A percentile compares a stretch with the other conserved stretches of the same genome.
phyloP scores from a whole-genome alignment of 2,113 vertebrate species.

The Leiothrix lutea region DNA sequence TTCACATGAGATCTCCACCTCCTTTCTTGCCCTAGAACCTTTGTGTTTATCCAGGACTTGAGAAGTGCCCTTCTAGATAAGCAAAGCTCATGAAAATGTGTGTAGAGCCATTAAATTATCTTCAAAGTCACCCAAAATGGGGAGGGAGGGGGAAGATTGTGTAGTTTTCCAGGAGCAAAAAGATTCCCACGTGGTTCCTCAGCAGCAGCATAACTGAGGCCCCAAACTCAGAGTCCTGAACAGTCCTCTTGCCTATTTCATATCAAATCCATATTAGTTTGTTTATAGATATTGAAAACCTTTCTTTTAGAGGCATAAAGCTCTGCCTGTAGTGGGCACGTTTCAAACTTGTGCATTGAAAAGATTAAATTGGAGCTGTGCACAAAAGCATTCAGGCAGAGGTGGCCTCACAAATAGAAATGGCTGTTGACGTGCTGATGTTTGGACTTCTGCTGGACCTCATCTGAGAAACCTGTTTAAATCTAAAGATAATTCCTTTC shows the following conservation, averaged over 20 bases:
- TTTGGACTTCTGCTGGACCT: neutral
- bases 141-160: neutral
- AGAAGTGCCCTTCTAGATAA: neutral
- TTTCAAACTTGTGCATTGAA: neutral
- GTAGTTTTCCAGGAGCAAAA: neutral
- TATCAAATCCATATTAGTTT: neutral
- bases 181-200: neutral
- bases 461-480: conserved; percentile 5
- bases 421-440: neutral
- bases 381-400: neutral
- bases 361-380: neutral
- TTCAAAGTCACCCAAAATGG: neutral
- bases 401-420: neutral
- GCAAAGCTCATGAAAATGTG: neutral
- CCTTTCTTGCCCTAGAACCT: neutral
- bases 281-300: neutral
- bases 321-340: neutral
- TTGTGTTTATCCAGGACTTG: neutral
- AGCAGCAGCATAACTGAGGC: neutral
- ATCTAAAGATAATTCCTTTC: conserved; percentile 18
- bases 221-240: neutral
- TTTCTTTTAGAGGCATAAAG: neutral
- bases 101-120: neutral
- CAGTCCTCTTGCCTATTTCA: neutral
- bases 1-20: neutral